These are phyloP conservation scores for Lutjanus campechanus DNA, from an alignment of 2,797 vertebrate species.

Conservation along the genomic window DNA sequence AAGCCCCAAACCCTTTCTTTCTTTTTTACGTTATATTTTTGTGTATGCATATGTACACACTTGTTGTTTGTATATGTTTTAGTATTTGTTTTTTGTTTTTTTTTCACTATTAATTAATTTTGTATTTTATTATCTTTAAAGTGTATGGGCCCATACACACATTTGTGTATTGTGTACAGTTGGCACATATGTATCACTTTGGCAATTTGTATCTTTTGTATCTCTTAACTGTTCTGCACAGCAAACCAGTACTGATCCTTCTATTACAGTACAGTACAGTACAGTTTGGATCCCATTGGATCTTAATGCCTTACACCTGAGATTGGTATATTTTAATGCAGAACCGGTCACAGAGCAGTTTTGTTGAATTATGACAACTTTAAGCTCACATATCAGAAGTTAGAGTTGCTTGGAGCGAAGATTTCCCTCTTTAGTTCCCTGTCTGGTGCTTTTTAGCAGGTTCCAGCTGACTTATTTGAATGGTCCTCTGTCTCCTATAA, in stretches of 20 bases:
- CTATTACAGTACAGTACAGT: background rate
- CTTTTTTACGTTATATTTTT: no score
- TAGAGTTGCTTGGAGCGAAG: conserved; percentile 14
- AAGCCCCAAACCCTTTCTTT: no score
- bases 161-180: no score
- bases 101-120: no score
- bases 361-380: conserved; percentile 21
- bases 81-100: no score
- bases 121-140: no score
- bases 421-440: conserved; percentile 4
- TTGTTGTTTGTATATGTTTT: no score
- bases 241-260: background rate
- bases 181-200: no score
- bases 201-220: no score
- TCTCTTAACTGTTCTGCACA: background rate
- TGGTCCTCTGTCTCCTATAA: conserved; percentile 38
- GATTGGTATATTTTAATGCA: background rate
- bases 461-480: conserved; percentile 32
- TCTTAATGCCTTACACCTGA: background rate
- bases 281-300: background rate
- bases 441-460: conserved; percentile 10
- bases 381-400: background rate
- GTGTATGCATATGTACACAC: no score
- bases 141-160: no score
- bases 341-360: background rate